phyloP scores from a whole-genome alignment of 2,113 vertebrate species.

The Electrona antarctica region DNA sequence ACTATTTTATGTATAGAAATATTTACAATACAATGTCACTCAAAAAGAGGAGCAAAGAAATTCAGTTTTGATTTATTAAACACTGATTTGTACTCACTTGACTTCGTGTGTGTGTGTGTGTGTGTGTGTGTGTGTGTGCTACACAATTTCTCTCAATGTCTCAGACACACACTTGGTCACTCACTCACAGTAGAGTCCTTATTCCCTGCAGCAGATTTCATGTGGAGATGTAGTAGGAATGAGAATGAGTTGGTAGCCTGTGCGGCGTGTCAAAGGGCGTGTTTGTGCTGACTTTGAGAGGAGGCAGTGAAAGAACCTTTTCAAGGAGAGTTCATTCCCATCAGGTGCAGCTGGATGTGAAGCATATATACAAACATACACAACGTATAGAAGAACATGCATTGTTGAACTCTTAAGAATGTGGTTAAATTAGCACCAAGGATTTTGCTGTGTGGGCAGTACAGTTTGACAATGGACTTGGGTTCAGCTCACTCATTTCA shows the following conservation, averaged over 20 bases:
- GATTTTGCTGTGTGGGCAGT: too few relatives aligned
- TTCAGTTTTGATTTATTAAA: slow-evolving; percentile 80
- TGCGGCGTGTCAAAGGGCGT: slow-evolving; percentile 61
- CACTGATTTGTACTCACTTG: slow-evolving; percentile 74
- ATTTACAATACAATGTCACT: slow-evolving; percentile 69
- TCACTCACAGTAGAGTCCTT: slow-evolving; percentile 47
- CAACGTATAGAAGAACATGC: not conserved
- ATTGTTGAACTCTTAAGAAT: not conserved
- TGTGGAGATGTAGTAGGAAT: slow-evolving; percentile 54
- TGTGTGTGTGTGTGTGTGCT: not conserved
- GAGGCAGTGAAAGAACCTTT: slow-evolving; percentile 66
- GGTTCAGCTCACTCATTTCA: too few relatives aligned
- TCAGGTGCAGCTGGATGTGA: slow-evolving; percentile 63
- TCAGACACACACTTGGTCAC: slow-evolving; percentile 9
- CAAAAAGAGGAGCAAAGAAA: slow-evolving; percentile 49
- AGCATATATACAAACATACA: not conserved
- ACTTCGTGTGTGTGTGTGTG: not conserved
- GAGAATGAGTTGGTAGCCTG: slow-evolving; percentile 63
- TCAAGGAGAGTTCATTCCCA: slow-evolving; percentile 31
- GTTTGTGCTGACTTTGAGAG: slow-evolving; percentile 54
- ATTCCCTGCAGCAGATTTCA: slow-evolving; percentile 42
- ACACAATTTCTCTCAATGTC: slow-evolving; percentile 28
- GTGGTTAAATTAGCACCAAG: too few relatives aligned
- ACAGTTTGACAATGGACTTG: too few relatives aligned
- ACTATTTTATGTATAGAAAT: slow-evolving; percentile 77